These are phyloP conservation scores for Heteropelma amictum DNA, from an alignment of 2,888 invertebrate species.

Conservation along the genomic window DNA sequence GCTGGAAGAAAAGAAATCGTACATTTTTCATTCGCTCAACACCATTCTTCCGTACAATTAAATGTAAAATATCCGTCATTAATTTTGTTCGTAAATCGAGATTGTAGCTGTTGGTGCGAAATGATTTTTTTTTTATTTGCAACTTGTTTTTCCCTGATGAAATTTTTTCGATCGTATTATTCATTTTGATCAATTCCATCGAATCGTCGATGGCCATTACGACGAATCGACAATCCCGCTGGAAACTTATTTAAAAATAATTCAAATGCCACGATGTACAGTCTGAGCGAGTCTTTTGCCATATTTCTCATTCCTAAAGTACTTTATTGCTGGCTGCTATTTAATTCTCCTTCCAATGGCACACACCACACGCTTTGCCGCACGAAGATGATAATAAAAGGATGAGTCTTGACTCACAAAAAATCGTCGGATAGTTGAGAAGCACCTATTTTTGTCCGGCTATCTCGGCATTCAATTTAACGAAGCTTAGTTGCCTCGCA, in stretches of 20 bases:
- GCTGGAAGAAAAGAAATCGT: too few species aligned
- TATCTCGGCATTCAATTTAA: slow-evolving; percentile 20
- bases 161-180: too few species aligned
- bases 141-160: too few species aligned
- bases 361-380: slow-evolving; percentile 14
- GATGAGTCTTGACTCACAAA: neutral
- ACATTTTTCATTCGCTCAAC: too few species aligned
- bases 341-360: slow-evolving; percentile 14
- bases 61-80: too few species aligned
- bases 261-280: slow-evolving; percentile 18
- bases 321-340: slow-evolving; percentile 6
- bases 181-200: neutral
- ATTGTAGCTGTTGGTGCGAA: too few species aligned
- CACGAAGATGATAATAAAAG: slow-evolving; percentile 32
- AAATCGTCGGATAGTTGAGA: slow-evolving; percentile 38
- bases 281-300: slow-evolving; percentile 9
- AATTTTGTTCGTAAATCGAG: too few species aligned
- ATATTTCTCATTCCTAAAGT: slow-evolving; percentile 24
- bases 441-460: slow-evolving; percentile 32
- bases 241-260: slow-evolving; percentile 43
- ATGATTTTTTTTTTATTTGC: too few species aligned
- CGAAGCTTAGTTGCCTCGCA: slow-evolving; percentile 2
- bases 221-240: slow-evolving; percentile 6
- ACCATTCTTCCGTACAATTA: too few species aligned
- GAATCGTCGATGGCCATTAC: neutral